phyloP scores from a whole-genome alignment of 2,797 vertebrate genomes.

The Sitta carolinensis region DNA sequence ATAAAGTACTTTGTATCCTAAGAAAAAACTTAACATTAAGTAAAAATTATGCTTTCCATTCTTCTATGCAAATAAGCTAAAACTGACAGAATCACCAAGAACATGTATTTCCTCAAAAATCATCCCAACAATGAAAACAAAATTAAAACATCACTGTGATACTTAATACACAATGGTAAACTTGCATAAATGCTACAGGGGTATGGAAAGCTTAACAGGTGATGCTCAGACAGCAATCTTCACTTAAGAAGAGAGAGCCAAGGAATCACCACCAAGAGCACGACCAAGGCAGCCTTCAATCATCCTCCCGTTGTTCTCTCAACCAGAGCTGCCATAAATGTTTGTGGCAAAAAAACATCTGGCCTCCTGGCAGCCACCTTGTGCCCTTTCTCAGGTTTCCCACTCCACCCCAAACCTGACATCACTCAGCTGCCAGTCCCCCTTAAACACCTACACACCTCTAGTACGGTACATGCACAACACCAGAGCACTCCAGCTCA shows the following conservation, averaged over 20 bases:
- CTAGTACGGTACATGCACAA: fast-evolving
- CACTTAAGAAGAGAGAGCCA: neutral
- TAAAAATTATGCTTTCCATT: neutral
- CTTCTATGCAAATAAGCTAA: neutral
- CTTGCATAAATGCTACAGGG: neutral
- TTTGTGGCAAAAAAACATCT: neutral
- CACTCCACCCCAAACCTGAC: neutral
- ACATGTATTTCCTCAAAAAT: neutral
- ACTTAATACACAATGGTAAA: neutral
- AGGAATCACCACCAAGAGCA: neutral
- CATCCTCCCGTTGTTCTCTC: neutral
- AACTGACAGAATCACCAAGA: neutral
- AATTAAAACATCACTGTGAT: neutral
- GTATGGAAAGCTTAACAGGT: neutral
- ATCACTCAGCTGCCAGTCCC: neutral
- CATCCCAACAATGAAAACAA: neutral
- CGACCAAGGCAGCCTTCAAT: neutral
- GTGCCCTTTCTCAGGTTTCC: neutral
- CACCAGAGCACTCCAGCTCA: neutral
- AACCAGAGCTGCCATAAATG: neutral
- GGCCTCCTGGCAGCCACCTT: neutral
- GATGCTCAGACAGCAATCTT: neutral
- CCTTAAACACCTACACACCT: neutral
- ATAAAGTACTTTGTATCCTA: neutral
- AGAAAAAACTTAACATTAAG: neutral